Evolutionary conservation across 2,888 invertebrate species (phyloP), one percentile per base, ranked within the genome.

Genomic region (Neoitamus cyanurus): DNA sequence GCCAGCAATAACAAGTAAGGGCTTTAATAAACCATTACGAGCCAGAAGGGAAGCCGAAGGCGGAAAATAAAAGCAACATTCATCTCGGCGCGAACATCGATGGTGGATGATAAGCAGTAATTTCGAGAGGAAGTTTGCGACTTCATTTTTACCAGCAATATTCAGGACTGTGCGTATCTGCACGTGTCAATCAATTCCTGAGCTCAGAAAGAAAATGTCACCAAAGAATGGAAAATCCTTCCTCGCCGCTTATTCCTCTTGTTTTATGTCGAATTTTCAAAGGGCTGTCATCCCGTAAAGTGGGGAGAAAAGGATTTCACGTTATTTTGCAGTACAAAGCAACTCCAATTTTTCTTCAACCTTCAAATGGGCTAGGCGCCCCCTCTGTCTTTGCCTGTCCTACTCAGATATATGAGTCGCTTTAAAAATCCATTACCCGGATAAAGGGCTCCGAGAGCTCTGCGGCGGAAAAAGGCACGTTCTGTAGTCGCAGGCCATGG

Each of bases 191-290:
- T 75, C 75, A 75, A 75, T 42, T 42, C 37, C 28, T 20, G 75
- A 42, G 28, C 42, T 37, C n/a, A 75, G 42, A 28, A 42, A 42
- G 42, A 28, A 42, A 42, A 42, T 28, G 75, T 75, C 42, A 75
- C 75, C 42, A 75, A 42, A 30, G 58, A 75, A 75, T 25, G 75
- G 75, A 13, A 25, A 75, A 25, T 70, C 58, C 42, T 75, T 46
- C 25, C n/a, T 75, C 25, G 20, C 0, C 13, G 75, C 75, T 75
- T 37, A 30, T 75, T 46, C 42, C 75, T 75, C 25, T 75, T 75
- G 75, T 75, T 42, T 75, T 75, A 75, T 75, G 42, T 75, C 75
- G 75, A 75, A 75, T 75, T 75, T 75, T 75, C 75, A 75, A 75
- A 75, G 42, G 20, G 42, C 75, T 75, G 75, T 75, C 75, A 42